phyloP scores from a whole-genome alignment of 1,140 invertebrate species.

The Lasaia peninsularis region DNA sequence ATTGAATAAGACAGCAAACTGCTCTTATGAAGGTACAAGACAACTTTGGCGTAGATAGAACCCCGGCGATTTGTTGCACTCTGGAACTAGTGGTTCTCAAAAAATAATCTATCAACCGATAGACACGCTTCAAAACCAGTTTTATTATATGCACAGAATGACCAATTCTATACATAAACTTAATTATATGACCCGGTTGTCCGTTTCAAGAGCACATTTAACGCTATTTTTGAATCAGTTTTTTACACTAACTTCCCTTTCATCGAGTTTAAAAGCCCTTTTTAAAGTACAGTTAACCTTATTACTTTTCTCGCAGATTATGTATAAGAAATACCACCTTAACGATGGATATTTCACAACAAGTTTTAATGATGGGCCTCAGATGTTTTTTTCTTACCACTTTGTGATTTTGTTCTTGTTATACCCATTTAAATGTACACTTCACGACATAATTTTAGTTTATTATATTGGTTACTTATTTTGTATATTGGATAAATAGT shows the following conservation, averaged over 20 bases:
- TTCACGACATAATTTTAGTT: background rate
- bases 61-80: too few relatives aligned
- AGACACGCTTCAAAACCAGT: too few relatives aligned
- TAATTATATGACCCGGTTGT: too few relatives aligned
- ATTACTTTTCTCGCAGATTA: slow-evolving; percentile 5
- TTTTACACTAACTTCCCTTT: background rate
- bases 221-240: background rate
- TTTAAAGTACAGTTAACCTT: slow-evolving; percentile 5
- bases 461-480: background rate
- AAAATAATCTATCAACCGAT: too few relatives aligned
- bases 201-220: background rate
- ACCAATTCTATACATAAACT: too few relatives aligned
- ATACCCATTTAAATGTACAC: background rate
- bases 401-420: background rate
- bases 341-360: background rate
- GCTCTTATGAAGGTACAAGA: too few relatives aligned
- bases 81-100: too few relatives aligned
- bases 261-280: background rate
- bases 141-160: too few relatives aligned
- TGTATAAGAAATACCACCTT: slow-evolving; percentile 3
- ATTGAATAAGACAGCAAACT: too few relatives aligned
- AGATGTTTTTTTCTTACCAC: background rate
- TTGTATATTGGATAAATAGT: too few relatives aligned
- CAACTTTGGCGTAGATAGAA: too few relatives aligned
- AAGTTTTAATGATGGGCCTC: slow-evolving; percentile 1